A percentile compares a stretch with the other conserved stretches of the same genome.
Conservation (phyloP, 2,888 invertebrate genomes). For the Pyrochroa serraticornis region DNA sequence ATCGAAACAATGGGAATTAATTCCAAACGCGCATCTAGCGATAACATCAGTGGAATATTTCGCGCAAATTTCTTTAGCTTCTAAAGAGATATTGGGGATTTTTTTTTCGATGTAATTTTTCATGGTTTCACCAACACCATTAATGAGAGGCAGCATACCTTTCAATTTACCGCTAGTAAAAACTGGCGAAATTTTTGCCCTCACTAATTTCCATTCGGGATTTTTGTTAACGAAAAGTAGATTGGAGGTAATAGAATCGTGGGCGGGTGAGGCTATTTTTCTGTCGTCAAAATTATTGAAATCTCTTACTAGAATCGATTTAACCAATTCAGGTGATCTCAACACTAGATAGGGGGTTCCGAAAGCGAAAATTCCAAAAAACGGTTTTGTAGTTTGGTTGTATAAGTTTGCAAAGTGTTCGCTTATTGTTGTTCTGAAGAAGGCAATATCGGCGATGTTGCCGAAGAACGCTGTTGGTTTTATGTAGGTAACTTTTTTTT, state of each 20-base stretch:
- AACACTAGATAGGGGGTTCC: constrained; percentile 59
- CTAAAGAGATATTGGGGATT: constrained; percentile 28
- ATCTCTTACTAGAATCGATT: constrained; percentile 58
- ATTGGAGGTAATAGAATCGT: constrained; percentile 56
- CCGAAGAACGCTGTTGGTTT: constrained; percentile 42
- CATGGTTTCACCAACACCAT: constrained; percentile 51
- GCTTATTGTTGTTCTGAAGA: constrained; percentile 29
- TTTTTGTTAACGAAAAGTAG: constrained; percentile 58
- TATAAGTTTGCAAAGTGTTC: constrained; percentile 28
- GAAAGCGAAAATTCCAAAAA: constrained; percentile 60
- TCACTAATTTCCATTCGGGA: constrained; percentile 61
- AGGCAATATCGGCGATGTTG: constrained; percentile 33
- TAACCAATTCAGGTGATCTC: constrained; percentile 58
- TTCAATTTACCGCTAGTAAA: constrained; percentile 64
- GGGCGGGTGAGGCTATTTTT: constrained; percentile 54
- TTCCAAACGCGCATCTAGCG: constrained; percentile 57
- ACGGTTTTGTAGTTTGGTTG: constrained; percentile 42
- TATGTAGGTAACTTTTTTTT: constrained; percentile 35
- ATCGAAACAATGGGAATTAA: constrained; percentile 54
- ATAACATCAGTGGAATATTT: constrained; percentile 59
- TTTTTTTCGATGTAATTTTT: constrained; percentile 30
- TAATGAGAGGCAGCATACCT: constrained; percentile 60
- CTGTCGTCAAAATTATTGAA: constrained; percentile 60
- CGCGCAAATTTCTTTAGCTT: constrained; percentile 50
- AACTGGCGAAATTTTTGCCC: constrained; percentile 61